Conservation (phyloP, 2,797 vertebrate species). For the Gallinago nigripennis region DNA sequence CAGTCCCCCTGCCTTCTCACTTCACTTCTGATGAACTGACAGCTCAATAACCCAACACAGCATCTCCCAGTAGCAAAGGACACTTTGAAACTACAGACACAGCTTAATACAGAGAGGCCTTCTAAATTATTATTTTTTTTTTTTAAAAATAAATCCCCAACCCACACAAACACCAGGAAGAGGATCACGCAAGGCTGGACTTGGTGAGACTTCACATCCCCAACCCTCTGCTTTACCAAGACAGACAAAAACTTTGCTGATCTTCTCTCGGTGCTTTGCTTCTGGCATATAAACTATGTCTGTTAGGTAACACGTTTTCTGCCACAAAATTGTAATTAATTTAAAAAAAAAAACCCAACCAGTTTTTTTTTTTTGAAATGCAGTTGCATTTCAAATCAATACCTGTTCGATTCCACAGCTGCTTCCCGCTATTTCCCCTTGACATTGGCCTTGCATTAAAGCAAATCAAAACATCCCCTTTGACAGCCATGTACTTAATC, state of each 20-base stretch:
- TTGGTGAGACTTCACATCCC: not conserved
- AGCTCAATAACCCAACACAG: not conserved
- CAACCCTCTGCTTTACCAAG: not conserved
- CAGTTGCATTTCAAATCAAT: not conserved
- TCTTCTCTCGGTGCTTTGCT: not conserved
- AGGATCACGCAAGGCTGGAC: not conserved
- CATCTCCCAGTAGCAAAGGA: not conserved
- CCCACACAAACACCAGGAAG: not conserved
- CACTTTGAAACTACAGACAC: not conserved
- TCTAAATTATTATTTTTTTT: not conserved
- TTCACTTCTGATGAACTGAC: not conserved
- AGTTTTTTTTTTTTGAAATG: not conserved
- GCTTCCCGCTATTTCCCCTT: not conserved
- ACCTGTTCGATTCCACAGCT: not conserved
- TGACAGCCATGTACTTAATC: not conserved
- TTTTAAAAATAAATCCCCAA: not conserved
- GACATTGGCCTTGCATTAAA: not conserved
- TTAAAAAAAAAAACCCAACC: not conserved
- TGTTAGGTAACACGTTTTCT: not conserved
- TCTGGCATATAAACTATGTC: accelerated
- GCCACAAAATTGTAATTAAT: not conserved
- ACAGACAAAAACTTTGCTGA: not conserved
- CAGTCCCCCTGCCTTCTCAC: not conserved
- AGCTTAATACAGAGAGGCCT: not conserved
- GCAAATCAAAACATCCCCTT: not conserved